Percentiles rank a stretch among this genome's conserved stretches.
These are phyloP conservation scores for Chanos chanos DNA, from an alignment of 2,797 vertebrate species.

Conservation along the genomic window DNA sequence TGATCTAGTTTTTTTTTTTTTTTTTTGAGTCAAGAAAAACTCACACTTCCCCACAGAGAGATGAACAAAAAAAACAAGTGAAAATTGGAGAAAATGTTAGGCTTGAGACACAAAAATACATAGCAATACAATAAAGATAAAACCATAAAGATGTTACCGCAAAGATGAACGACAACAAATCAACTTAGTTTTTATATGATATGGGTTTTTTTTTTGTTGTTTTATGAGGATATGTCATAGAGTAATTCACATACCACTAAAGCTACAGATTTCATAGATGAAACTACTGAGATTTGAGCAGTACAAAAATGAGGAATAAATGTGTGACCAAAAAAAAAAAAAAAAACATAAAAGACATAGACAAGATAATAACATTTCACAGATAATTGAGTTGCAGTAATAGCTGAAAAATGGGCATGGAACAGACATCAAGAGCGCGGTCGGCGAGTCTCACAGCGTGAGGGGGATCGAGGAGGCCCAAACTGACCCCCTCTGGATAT, in stretches of 20 bases:
- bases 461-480: slow-evolving; percentile 10
- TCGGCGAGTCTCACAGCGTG: background rate
- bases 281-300: slow-evolving; percentile 30
- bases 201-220: slow-evolving; percentile 31
- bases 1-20: background rate
- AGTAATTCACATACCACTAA: slow-evolving; percentile 24
- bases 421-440: background rate
- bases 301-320: too few relatives aligned
- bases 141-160: slow-evolving; percentile 57
- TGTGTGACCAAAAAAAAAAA: slow-evolving; percentile 2
- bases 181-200: slow-evolving; percentile 55
- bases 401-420: background rate
- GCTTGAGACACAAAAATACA: slow-evolving; percentile 54
- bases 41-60: background rate
- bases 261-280: slow-evolving; percentile 26
- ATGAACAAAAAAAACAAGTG: slow-evolving; percentile 19
- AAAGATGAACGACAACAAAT: slow-evolving; percentile 63
- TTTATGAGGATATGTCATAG: slow-evolving; percentile 14
- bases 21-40: too few relatives aligned
- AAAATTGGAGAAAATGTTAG: slow-evolving; percentile 18
- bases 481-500: slow-evolving; percentile 43
- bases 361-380: background rate
- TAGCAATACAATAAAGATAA: slow-evolving; percentile 63
- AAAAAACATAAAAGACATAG: background rate
- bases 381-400: background rate